Evolutionary conservation across 2,888 invertebrate species (phyloP).

Genomic region (Eubasilissa splendida): DNA sequence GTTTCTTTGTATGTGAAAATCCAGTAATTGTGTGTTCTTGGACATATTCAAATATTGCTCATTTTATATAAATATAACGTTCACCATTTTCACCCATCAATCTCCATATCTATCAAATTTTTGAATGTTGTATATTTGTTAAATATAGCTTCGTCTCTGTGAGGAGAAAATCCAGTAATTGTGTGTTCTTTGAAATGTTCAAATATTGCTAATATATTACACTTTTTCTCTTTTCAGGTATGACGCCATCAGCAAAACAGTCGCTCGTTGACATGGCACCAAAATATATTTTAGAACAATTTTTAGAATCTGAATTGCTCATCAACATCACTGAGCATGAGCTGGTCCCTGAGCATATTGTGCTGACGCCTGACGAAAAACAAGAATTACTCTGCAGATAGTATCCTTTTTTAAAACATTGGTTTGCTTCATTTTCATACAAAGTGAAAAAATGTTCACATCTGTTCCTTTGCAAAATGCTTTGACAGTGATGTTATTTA

Average conservation of each 20-base stretch:
- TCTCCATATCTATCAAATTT: too few species aligned
- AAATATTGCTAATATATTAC: neutral
- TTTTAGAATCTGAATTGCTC: slow-evolving; percentile 93
- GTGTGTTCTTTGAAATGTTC: too few species aligned
- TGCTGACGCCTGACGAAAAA: slow-evolving; percentile 98
- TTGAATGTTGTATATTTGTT: too few species aligned
- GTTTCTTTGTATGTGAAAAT: too few species aligned
- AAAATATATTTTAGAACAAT: slow-evolving; percentile 98
- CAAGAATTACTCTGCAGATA: slow-evolving; percentile 95
- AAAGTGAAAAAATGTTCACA: too few species aligned
- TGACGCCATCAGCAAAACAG: slow-evolving; percentile 99
- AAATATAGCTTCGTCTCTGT: too few species aligned
- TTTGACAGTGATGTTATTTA: too few species aligned
- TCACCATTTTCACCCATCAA: too few species aligned
- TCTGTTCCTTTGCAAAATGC: too few species aligned
- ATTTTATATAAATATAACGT: too few species aligned
- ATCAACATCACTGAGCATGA: slow-evolving; percentile 99
- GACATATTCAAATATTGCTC: too few species aligned
- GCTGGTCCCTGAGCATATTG: slow-evolving; percentile 98
- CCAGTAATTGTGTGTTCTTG: too few species aligned
- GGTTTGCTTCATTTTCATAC: neutral
- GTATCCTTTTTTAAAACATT: slow-evolving; percentile 76
- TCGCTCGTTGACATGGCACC: slow-evolving; percentile 98
- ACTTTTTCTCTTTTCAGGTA: slow-evolving; percentile 73
- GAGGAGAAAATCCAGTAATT: neutral